Evolutionary conservation across 2,888 invertebrate species (phyloP).

Genomic region (Brachyptera risi): DNA sequence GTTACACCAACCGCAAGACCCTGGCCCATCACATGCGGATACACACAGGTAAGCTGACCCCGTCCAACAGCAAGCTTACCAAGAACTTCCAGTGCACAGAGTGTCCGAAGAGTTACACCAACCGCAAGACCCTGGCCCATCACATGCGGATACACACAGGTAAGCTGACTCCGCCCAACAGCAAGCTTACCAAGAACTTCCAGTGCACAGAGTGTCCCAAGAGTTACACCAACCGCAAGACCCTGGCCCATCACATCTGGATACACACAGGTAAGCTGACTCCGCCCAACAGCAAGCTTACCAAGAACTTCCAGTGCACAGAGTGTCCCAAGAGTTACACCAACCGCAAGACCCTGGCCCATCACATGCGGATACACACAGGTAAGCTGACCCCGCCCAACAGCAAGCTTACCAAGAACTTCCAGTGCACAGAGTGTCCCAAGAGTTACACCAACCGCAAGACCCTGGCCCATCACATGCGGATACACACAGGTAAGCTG

Average conservation of each 20-base stretch:
- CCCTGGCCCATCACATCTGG: conserved; percentile 8
- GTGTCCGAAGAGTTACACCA: neutral
- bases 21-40: conserved; percentile 9
- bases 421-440: conserved; percentile 3
- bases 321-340: neutral
- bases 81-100: conserved; percentile 1
- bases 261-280: too few species aligned
- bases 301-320: conserved; percentile 1
- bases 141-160: conserved; percentile 6
- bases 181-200: neutral
- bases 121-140: neutral
- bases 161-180: too few species aligned
- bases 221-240: neutral
- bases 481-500: neutral
- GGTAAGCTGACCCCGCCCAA: too few species aligned
- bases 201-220: conserved; percentile 5
- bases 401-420: too few species aligned
- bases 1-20: neutral
- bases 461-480: conserved; percentile 8
- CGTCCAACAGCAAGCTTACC: too few species aligned
- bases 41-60: too few species aligned
- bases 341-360: neutral
- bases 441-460: neutral
- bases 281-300: too few species aligned
- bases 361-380: conserved; percentile 7